A percentile compares a stretch with the other conserved stretches of the same genome.
phyloP scores from a whole-genome alignment of 2,797 vertebrate species.

The Florisuga fusca region DNA sequence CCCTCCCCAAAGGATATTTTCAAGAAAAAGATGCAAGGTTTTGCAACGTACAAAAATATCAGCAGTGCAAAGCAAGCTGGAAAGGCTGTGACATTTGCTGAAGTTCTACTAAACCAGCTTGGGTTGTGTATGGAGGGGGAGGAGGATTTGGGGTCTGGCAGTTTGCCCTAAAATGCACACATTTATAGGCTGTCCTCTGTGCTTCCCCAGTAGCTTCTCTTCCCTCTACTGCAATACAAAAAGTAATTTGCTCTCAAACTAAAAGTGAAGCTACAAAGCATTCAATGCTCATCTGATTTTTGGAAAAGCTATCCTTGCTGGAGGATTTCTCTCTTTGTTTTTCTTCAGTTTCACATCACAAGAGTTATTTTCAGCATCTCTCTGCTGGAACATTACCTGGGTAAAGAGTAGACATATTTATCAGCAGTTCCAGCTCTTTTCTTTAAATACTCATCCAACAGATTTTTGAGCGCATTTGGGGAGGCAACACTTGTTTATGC shows the following conservation, averaged over 20 bases:
- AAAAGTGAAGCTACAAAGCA: neutral
- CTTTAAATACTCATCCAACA: neutral
- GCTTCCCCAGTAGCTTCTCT: neutral
- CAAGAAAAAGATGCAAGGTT: slow-evolving; percentile 53
- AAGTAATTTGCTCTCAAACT: neutral
- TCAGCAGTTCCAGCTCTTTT: neutral
- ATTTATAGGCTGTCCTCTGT: neutral
- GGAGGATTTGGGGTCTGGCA: neutral
- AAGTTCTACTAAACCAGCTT: neutral
- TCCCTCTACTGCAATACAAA: neutral
- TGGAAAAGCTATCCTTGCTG: neutral
- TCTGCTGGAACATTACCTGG: neutral
- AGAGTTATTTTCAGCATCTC: neutral
- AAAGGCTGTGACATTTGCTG: slow-evolving; percentile 39
- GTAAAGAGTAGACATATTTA: neutral
- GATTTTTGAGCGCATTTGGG: neutral
- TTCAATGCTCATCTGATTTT: neutral
- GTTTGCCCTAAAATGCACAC: neutral
- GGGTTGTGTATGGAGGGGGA: neutral
- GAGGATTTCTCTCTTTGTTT: neutral
- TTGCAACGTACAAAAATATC: slow-evolving; percentile 18
- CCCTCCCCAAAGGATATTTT: slow-evolving; percentile 44
- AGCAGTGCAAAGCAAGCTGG: slow-evolving; percentile 38
- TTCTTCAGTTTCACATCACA: neutral
- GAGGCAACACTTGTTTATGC: neutral